Percentiles rank a stretch among this genome's conserved stretches.
These are phyloP conservation scores for Myiozetetes cayanensis DNA, from an alignment of 2,113 vertebrate genomes.

Conservation along the genomic window DNA sequence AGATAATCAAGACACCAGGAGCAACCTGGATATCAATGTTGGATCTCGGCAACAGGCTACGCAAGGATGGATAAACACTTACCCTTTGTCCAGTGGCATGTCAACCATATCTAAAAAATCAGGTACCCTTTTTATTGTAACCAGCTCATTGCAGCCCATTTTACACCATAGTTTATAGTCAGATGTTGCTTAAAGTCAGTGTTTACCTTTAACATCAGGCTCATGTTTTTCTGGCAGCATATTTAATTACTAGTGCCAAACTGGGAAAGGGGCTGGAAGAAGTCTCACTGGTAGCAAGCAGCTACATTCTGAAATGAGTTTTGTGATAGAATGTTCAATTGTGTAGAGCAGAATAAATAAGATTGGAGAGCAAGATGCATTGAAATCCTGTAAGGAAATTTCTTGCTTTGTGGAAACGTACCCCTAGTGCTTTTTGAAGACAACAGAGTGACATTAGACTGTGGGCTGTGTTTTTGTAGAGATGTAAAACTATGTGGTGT, in stretches of 20 bases:
- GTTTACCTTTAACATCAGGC: not conserved
- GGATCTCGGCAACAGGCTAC: slow-evolving; percentile 91
- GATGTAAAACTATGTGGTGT: not conserved
- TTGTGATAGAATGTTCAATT: not conserved
- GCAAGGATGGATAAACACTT: slow-evolving; percentile 98
- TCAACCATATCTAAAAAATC: slow-evolving; percentile 98
- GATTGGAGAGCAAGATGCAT: not conserved
- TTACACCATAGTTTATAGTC: not conserved
- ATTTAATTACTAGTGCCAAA: not conserved
- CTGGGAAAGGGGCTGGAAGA: not conserved
- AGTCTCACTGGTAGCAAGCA: not conserved
- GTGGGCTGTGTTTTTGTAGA: not conserved
- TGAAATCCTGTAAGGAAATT: not conserved
- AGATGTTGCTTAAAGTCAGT: not conserved
- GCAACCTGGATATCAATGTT: slow-evolving; percentile 86
- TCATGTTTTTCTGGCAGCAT: not conserved
- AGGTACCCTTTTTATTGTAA: slow-evolving; percentile 70
- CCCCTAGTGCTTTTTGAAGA: not conserved
- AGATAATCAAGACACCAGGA: slow-evolving; percentile 95
- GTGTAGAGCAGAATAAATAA: not conserved
- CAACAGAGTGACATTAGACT: not conserved
- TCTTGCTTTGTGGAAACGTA: not conserved
- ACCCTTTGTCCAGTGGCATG: slow-evolving; percentile 94
- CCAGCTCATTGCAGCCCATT: not conserved
- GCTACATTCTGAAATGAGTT: not conserved